Conservation (phyloP, 2,113 vertebrate genomes). For the human (Homo sapiens) region DNA sequence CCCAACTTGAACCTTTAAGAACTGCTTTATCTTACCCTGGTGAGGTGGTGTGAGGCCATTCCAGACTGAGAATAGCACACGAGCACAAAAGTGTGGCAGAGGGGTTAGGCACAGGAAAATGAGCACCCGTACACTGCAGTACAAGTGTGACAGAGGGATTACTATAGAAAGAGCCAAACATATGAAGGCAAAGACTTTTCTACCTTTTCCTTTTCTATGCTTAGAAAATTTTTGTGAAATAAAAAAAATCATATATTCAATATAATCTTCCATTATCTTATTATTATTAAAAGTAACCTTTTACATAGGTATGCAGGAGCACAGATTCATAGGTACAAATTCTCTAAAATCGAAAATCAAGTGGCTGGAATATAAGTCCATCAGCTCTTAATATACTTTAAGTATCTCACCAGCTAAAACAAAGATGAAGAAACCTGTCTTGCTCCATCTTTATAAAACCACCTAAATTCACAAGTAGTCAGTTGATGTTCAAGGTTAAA, state of each 20-base stretch:
- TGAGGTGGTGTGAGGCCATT: too few species aligned
- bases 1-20: background rate
- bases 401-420: background rate
- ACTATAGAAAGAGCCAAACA: background rate
- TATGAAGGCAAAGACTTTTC: background rate
- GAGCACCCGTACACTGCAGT: background rate
- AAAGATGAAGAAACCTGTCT: background rate
- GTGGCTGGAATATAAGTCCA: background rate
- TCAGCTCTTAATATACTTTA: background rate
- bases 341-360: background rate
- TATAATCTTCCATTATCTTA: background rate
- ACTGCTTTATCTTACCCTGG: background rate
- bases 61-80: accelerated
- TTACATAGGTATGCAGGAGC: background rate
- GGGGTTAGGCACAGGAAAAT: accelerated
- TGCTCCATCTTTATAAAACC: background rate
- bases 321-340: background rate
- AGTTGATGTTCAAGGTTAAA: background rate
- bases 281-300: background rate
- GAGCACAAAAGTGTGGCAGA: accelerated
- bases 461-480: background rate
- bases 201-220: background rate
- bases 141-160: background rate
- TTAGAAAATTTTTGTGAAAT: background rate
- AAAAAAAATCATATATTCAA: background rate